A percentile compares a stretch with the other conserved stretches of the same genome.
Conservation (phyloP, 1,140 invertebrate genomes). For the Coenobita brevimanus region DNA sequence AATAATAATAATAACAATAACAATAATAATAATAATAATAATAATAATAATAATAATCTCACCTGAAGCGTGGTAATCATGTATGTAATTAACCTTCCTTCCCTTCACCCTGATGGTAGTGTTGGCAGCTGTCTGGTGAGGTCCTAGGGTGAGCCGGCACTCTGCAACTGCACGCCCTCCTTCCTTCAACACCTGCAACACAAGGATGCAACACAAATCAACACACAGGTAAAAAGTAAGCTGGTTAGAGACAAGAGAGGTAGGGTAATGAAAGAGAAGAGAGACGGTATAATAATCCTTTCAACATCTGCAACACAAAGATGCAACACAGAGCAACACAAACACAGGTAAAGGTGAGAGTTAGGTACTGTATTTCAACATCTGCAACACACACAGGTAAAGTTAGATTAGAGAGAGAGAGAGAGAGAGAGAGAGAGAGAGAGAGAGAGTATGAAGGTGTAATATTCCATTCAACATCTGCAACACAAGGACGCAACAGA, state of each 20-base stretch:
- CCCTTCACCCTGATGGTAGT: conserved; percentile 14
- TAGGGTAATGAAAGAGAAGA: no score
- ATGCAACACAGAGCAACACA: no score
- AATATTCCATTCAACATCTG: no score
- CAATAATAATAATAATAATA: background rate
- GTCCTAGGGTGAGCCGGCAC: conserved; percentile 20
- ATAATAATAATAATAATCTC: no score
- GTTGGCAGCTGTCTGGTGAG: conserved; percentile 11
- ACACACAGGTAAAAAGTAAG: no score
- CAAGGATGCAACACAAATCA: background rate
- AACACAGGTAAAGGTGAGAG: no score
- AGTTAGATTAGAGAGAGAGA: background rate
- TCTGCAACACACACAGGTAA: background rate
- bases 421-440: conserved; percentile 14
- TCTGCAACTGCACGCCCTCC: conserved; percentile 14
- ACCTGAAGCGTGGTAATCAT: conserved; percentile 33
- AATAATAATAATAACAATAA: background rate
- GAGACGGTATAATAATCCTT: no score
- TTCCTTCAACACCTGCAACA: background rate
- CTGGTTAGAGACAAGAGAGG: no score
- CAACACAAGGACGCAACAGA: no score
- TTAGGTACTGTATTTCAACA: no score
- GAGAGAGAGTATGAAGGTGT: background rate
- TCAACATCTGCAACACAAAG: no score
- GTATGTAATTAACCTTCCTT: background rate